Evolutionary conservation across 64 coral and sea anemone genomes (phyloP).

Genomic region (Pocillopora damicornis): DNA sequence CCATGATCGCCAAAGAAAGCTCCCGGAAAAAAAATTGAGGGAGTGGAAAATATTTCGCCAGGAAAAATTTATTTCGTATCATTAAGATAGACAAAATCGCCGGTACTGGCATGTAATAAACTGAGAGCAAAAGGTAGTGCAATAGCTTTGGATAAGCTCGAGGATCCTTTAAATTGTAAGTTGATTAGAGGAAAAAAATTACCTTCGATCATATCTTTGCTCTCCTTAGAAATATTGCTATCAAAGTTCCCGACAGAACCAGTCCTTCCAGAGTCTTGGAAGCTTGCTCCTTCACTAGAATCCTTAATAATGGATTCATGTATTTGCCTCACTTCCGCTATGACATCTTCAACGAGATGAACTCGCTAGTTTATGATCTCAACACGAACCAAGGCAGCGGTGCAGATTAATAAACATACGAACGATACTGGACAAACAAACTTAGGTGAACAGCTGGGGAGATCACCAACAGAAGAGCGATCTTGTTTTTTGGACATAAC

Average conservation of each 20-base stretch:
- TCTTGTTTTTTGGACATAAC: background rate
- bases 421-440: background rate
- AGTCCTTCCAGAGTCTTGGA: background rate
- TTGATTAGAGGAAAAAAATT: background rate
- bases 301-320: background rate
- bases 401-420: slow-evolving; percentile 12
- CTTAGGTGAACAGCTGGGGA: background rate
- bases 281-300: background rate
- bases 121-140: too few relatives aligned
- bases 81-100: too few relatives aligned
- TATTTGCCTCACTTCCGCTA: background rate
- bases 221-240: background rate
- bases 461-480: background rate
- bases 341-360: background rate
- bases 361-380: slow-evolving; percentile 31
- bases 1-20: too few relatives aligned
- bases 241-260: background rate
- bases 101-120: too few relatives aligned
- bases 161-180: too few relatives aligned
- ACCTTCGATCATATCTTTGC: background rate
- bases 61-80: too few relatives aligned
- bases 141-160: too few relatives aligned
- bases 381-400: slow-evolving; percentile 7
- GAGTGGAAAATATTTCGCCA: too few relatives aligned
- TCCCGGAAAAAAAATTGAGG: too few relatives aligned